Percentiles rank a stretch among this genome's conserved stretches.
Conservation (phyloP, 2,888 invertebrate genomes). For the Lypha dubia region DNA sequence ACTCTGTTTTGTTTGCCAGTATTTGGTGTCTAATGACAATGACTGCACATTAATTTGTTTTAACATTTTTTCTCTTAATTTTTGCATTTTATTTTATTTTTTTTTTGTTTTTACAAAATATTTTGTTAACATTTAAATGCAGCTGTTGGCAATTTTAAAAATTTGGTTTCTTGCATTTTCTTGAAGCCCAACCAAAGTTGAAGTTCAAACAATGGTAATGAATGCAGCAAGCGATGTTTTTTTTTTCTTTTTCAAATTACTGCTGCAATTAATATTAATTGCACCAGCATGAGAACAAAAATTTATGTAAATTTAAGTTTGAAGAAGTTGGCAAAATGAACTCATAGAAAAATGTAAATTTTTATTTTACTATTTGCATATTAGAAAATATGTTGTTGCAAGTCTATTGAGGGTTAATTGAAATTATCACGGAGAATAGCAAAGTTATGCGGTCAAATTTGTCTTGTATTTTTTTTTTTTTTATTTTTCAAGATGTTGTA, state of each 20-base stretch:
- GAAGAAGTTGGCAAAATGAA: slow-evolving; percentile 1
- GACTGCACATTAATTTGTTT: slow-evolving; percentile 44
- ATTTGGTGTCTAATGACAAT: slow-evolving; percentile 53
- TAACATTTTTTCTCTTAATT: slow-evolving; percentile 13
- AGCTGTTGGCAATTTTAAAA: slow-evolving; percentile 63
- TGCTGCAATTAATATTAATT: slow-evolving; percentile 59
- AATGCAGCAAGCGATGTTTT: slow-evolving; percentile 25
- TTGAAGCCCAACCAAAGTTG: slow-evolving; percentile 42
- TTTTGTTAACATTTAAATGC: slow-evolving; percentile 51
- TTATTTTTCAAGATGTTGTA: background rate
- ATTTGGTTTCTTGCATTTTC: slow-evolving; percentile 22
- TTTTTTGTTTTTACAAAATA: background rate
- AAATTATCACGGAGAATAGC: background rate
- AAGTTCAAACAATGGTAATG: slow-evolving; percentile 68
- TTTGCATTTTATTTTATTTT: too few relatives aligned
- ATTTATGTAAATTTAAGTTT: slow-evolving; percentile 56
- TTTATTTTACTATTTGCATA: background rate
- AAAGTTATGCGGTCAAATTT: slow-evolving; percentile 15
- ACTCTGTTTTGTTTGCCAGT: background rate
- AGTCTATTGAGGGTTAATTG: slow-evolving; percentile 30
- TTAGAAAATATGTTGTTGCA: slow-evolving; percentile 14
- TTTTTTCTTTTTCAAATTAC: slow-evolving; percentile 5
- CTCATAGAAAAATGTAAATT: slow-evolving; percentile 30
- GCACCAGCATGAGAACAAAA: slow-evolving; percentile 57
- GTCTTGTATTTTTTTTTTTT: background rate